These are phyloP conservation scores for Mamestra configurata DNA, from an alignment of 1,140 invertebrate genomes.

Conservation along the genomic window DNA sequence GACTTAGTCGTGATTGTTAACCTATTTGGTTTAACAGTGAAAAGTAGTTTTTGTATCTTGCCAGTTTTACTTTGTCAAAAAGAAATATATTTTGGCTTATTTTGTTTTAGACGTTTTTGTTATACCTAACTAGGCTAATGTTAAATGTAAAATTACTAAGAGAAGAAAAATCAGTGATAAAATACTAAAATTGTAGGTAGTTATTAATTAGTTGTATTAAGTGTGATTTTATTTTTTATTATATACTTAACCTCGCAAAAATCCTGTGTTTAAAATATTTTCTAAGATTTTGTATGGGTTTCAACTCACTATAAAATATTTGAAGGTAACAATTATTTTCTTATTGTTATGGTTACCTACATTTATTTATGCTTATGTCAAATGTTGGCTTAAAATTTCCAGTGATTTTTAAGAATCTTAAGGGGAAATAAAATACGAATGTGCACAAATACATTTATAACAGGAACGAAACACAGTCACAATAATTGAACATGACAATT, in stretches of 20 bases:
- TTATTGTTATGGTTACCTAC: too few species aligned
- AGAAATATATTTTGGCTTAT: not conserved
- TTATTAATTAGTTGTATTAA: too few species aligned
- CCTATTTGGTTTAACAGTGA: not conserved
- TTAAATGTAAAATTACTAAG: not conserved
- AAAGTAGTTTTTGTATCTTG: not conserved
- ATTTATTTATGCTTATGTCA: too few species aligned
- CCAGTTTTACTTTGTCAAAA: not conserved
- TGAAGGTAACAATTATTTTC: not conserved
- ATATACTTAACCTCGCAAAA: constrained; percentile 33
- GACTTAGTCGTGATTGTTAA: not conserved
- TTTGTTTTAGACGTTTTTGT: not conserved
- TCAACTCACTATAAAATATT: not conserved
- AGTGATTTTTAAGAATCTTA: too few species aligned
- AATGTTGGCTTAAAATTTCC: too few species aligned
- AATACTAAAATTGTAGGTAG: too few species aligned
- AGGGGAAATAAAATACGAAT: not conserved
- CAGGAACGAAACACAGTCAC: too few species aligned
- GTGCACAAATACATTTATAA: too few species aligned
- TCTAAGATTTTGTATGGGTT: not conserved
- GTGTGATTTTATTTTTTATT: not conserved
- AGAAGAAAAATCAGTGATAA: not conserved
- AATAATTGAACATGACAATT: too few species aligned
- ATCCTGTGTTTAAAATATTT: constrained; percentile 4
- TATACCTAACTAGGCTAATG: not conserved